phyloP scores from a whole-genome alignment of 2,113 vertebrate species.

The Apaloderma vittatum region DNA sequence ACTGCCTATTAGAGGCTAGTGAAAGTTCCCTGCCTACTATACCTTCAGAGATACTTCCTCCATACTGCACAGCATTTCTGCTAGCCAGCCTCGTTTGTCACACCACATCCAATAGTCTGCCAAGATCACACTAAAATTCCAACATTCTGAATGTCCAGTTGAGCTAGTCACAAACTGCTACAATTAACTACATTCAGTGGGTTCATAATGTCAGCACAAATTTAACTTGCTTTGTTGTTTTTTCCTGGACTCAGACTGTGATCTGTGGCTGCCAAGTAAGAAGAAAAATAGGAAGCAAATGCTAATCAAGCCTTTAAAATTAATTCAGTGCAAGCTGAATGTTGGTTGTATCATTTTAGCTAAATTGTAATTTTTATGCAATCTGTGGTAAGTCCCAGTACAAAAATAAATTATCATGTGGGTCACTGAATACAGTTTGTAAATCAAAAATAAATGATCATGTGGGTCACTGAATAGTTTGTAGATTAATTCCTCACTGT shows the following conservation, averaged over 20 bases:
- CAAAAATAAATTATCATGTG: not conserved
- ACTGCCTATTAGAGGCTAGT: not conserved
- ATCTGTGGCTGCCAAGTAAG: not conserved
- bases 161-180: constrained; percentile 1
- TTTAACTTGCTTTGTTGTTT: not conserved
- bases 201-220: not conserved
- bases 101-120: not conserved
- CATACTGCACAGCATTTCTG: not conserved
- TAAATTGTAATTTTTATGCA: constrained; percentile 7
- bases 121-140: not conserved
- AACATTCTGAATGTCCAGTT: not conserved
- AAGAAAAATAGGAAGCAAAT: not conserved
- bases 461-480: not conserved
- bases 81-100: not conserved
- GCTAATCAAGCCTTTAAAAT: constrained; percentile 15
- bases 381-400: not conserved
- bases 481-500: not conserved
- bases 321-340: not conserved
- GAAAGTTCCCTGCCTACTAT: not conserved
- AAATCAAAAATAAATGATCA: not conserved
- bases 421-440: not conserved
- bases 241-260: not conserved
- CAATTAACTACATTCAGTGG: constrained; percentile 3
- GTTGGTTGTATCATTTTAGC: not conserved
- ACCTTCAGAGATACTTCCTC: not conserved